Evolutionary conservation across 2,113 vertebrate species (phyloP).

Genomic region (Seriola rivoliana): DNA sequence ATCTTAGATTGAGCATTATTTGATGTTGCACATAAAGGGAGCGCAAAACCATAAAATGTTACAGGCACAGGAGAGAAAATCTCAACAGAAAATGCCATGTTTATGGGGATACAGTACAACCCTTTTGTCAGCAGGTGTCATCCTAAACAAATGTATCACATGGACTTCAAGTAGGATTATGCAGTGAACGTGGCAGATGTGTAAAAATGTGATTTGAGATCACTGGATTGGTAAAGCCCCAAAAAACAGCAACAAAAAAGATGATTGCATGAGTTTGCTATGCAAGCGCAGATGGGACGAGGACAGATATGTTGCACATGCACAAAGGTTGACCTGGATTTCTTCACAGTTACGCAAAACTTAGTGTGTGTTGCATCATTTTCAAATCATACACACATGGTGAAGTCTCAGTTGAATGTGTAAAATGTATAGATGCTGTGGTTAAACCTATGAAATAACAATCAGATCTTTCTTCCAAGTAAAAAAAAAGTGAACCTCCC

Average conservation of each 20-base stretch:
- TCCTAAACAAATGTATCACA: constrained; percentile 45
- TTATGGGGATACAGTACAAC: constrained; percentile 1
- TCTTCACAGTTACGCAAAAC: not conserved
- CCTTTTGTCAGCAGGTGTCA: constrained; percentile 70
- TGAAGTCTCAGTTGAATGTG: not conserved
- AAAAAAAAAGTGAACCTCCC: constrained; percentile 43
- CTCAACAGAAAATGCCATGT: not conserved
- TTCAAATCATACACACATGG: not conserved
- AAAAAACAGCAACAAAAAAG: constrained; percentile 15
- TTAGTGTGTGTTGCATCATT: not conserved
- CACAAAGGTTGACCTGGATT: not conserved
- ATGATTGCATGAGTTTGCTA: constrained; percentile 47
- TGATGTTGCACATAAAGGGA: not conserved
- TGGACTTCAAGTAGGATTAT: constrained; percentile 24
- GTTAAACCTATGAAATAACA: not conserved
- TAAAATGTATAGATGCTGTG: not conserved
- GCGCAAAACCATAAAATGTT: no score
- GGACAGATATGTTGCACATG: constrained; percentile 14
- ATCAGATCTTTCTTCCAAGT: not conserved
- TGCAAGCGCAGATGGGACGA: constrained; percentile 43
- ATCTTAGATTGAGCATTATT: not conserved
- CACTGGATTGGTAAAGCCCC: constrained; percentile 35
- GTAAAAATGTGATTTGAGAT: constrained; percentile 61
- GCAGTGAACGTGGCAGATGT: constrained; percentile 78
- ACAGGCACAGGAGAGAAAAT: not conserved